These are phyloP conservation scores for Oikopleura albicans DNA, from an alignment of 23 tunicate species.

Conservation along the genomic window DNA sequence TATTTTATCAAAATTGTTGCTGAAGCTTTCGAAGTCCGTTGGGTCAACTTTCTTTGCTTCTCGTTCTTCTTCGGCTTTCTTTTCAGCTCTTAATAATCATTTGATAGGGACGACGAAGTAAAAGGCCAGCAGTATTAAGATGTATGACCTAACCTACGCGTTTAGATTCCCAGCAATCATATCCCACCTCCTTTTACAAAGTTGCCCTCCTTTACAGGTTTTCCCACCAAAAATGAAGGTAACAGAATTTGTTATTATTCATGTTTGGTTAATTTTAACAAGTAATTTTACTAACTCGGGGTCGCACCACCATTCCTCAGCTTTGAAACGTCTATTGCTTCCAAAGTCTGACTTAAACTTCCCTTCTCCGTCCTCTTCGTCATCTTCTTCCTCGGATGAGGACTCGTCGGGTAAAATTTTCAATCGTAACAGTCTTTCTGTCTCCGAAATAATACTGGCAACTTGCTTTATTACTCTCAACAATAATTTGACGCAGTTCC, in stretches of 20 bases:
- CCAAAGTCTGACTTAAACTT: neutral
- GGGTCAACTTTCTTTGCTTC: neutral
- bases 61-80: neutral
- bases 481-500: no score
- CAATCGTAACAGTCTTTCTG: neutral
- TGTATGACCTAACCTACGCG: no score
- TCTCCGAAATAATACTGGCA: neutral
- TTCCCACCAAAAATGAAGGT: no score
- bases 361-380: neutral
- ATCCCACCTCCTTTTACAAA: no score
- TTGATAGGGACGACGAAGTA: no score
- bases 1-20: constrained; percentile 5
- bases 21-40: neutral
- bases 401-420: neutral
- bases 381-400: neutral
- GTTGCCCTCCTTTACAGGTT: no score
- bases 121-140: no score
- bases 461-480: neutral
- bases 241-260: no score
- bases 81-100: constrained; percentile 1
- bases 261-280: no score
- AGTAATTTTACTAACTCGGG: constrained; percentile 5
- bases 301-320: constrained; percentile 15
- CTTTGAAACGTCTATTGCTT: neutral
- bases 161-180: no score